phyloP scores from a whole-genome alignment of 2,888 invertebrate species.

The Athalia rosae region DNA sequence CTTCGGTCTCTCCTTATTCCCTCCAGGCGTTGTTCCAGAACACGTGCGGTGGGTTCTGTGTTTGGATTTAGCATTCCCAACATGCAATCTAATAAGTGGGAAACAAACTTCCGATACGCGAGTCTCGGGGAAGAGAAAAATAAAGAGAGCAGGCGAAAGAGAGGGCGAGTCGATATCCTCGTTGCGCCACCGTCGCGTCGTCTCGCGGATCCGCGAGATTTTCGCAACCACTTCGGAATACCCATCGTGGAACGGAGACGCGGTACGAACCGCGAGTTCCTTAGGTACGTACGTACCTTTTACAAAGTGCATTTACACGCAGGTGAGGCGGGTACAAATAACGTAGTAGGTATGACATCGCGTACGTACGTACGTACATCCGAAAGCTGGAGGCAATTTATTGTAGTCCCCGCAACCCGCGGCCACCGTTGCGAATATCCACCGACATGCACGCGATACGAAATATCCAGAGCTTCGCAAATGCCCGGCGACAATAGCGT shows the following conservation, averaged over 20 bases:
- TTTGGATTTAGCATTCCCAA: constrained; percentile 43
- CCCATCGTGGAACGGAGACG: too few relatives aligned
- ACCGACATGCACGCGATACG: too few relatives aligned
- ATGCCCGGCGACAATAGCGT: constrained; percentile 38
- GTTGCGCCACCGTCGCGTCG: too few relatives aligned
- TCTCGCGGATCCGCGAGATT: constrained; percentile 13
- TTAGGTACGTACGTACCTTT: too few relatives aligned
- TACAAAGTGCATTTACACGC: not conserved
- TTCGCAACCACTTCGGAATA: constrained; percentile 6
- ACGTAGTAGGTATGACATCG: not conserved
- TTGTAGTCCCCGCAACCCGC: constrained; percentile 19
- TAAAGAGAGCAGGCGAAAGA: not conserved
- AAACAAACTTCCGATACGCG: constrained; percentile 44
- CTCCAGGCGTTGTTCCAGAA: constrained; percentile 32
- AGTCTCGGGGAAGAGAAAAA: not conserved
- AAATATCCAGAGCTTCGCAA: constrained; percentile 15
- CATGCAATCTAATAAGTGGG: constrained; percentile 43
- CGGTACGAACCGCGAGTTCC: too few relatives aligned
- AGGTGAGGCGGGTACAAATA: not conserved
- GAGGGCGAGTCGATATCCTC: not conserved
- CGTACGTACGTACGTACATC: constrained; percentile 11
- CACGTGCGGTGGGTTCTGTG: constrained; percentile 40
- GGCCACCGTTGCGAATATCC: not conserved
- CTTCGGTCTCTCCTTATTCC: constrained; percentile 1
- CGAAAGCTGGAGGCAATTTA: constrained; percentile 37